These are phyloP conservation scores for Aleadryas rufinucha DNA, from an alignment of 2,113 vertebrate species.

Conservation along the genomic window DNA sequence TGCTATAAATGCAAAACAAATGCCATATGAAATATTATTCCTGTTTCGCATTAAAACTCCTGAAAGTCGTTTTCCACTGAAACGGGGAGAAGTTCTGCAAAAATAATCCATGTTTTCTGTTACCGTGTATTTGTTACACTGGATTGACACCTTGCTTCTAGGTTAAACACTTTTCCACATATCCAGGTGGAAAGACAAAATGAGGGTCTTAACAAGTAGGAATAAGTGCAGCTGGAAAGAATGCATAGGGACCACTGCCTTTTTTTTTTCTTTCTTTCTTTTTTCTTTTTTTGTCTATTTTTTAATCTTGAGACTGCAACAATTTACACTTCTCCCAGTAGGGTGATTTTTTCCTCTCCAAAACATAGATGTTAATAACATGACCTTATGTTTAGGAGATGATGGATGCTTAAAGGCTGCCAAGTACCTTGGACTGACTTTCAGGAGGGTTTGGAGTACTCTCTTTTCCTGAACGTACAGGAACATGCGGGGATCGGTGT, in stretches of 20 bases:
- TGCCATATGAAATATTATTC: neutral
- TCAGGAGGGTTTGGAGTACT: neutral
- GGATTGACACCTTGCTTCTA: neutral
- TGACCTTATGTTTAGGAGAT: neutral
- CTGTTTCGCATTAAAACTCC: neutral
- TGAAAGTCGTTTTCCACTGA: neutral
- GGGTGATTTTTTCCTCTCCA: neutral
- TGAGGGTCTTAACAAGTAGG: neutral
- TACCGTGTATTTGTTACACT: neutral
- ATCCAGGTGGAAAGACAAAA: neutral
- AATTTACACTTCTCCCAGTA: neutral
- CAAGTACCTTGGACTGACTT: neutral
- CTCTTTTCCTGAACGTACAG: neutral
- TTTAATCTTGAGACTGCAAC: neutral
- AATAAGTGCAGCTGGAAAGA: neutral
- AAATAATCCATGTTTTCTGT: neutral
- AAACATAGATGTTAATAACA: neutral
- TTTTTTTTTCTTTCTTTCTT: no score
- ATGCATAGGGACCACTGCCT: neutral
- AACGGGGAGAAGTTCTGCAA: neutral
- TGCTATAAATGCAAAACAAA: constrained; percentile 11
- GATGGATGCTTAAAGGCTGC: neutral
- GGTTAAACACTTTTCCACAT: neutral
- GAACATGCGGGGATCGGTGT: neutral
- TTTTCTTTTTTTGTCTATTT: neutral